Conservation (phyloP, 2,797 vertebrate species). For the Coregonus ussuriensis region DNA sequence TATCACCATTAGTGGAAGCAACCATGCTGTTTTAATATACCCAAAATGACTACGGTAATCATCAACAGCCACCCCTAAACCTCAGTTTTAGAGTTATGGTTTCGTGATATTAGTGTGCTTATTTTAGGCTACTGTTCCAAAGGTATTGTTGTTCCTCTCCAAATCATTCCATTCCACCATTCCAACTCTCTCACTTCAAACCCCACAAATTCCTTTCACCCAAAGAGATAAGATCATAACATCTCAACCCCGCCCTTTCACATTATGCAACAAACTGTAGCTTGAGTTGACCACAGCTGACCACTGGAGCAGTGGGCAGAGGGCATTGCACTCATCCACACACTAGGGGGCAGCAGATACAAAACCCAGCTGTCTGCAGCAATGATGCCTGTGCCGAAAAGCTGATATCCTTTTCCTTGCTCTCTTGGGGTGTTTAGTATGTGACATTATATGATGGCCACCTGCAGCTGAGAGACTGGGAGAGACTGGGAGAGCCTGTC, state of each 20-base stretch:
- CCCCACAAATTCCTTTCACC: not conserved
- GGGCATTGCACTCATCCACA: slow-evolving; percentile 11
- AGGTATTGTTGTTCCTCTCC: slow-evolving; percentile 32
- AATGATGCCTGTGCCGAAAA: slow-evolving; percentile 1
- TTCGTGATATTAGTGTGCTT: slow-evolving; percentile 19
- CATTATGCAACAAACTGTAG: not conserved
- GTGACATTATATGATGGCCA: slow-evolving; percentile 54
- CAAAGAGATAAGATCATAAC: not conserved
- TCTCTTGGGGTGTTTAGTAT: slow-evolving; percentile 39
- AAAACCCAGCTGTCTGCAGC: slow-evolving; percentile 57
- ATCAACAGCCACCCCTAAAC: slow-evolving; percentile 43
- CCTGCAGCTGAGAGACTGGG: slow-evolving; percentile 59
- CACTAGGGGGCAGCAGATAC: slow-evolving; percentile 72
- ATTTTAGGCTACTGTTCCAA: not conserved
- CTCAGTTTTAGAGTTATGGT: slow-evolving; percentile 47
- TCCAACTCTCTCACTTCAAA: slow-evolving; percentile 54
- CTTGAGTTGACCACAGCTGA: not conserved
- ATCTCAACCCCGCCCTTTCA: not conserved
- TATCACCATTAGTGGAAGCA: slow-evolving; percentile 63
- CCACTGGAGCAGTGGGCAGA: slow-evolving; percentile 3
- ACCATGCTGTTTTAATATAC: slow-evolving; percentile 60
- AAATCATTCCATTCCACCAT: slow-evolving; percentile 40
- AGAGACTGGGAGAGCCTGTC: slow-evolving; percentile 57
- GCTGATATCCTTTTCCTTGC: slow-evolving; percentile 1
- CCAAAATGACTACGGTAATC: slow-evolving; percentile 59